Evolutionary conservation across 2,797 vertebrate genomes (phyloP).

Genomic region (Ibycter americanus): DNA sequence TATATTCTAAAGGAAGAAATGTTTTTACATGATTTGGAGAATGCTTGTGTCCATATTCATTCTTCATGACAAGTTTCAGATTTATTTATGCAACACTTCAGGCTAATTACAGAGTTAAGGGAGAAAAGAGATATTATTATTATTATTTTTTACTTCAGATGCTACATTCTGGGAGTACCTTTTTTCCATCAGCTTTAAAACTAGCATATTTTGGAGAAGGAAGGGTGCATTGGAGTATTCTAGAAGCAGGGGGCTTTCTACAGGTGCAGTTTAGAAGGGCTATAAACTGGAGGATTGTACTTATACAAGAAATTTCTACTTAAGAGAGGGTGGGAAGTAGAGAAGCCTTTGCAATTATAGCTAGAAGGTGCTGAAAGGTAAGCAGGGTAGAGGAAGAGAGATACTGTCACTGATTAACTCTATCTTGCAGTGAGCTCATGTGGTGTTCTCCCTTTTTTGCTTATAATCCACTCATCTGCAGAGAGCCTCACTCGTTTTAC

Average conservation of each 20-base stretch:
- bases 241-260: background rate
- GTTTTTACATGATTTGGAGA: background rate
- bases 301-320: background rate
- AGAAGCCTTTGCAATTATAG: background rate
- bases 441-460: accelerated
- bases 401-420: background rate
- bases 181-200: background rate
- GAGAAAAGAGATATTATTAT: background rate
- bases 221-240: background rate
- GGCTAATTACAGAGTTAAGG: background rate
- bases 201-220: background rate
- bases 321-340: background rate
- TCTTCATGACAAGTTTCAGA: background rate
- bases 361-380: background rate
- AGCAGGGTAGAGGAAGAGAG: background rate
- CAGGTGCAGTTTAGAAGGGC: background rate
- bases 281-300: background rate
- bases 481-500: background rate
- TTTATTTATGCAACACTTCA: background rate
- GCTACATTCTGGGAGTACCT: background rate
- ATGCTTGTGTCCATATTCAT: background rate
- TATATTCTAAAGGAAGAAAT: background rate
- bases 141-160: background rate
- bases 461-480: background rate
- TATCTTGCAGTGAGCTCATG: background rate